Percentiles rank a stretch among this genome's conserved stretches.
phyloP scores from a whole-genome alignment of 1,140 invertebrate genomes.

The Nephotettix cincticeps region DNA sequence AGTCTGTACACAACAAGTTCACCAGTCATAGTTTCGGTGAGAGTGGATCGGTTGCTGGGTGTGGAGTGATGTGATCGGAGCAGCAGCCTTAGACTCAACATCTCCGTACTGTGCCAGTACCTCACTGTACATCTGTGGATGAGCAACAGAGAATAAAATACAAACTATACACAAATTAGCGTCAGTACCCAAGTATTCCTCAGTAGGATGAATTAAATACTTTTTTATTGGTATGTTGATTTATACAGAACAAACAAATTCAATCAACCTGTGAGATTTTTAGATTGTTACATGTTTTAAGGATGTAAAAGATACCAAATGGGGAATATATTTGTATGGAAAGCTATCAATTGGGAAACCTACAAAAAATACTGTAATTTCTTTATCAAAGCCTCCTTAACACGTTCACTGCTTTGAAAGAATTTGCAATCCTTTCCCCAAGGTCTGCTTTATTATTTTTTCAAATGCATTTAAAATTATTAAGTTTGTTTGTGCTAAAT shows the following conservation, averaged over 20 bases:
- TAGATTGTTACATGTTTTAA: background rate
- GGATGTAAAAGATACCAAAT: background rate
- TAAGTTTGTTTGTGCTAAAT: too few relatives aligned
- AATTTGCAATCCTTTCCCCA: too few relatives aligned
- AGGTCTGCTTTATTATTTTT: too few relatives aligned
- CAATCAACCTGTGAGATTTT: background rate
- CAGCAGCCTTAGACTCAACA: constrained; percentile 3
- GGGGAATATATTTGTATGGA: too few relatives aligned
- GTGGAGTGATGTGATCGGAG: constrained; percentile 36
- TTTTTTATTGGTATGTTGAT: background rate
- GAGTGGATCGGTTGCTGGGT: constrained; percentile 36
- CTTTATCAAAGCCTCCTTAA: too few relatives aligned
- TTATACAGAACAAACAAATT: background rate
- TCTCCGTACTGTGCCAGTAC: constrained; percentile 34
- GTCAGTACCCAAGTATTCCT: background rate
- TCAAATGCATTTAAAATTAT: too few relatives aligned
- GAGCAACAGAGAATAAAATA: constrained; percentile 14
- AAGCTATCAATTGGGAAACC: too few relatives aligned
- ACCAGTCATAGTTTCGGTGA: constrained; percentile 40
- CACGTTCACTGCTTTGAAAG: too few relatives aligned
- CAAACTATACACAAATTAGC: background rate
- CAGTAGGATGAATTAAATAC: background rate
- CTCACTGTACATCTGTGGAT: constrained; percentile 41
- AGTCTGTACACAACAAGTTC: constrained; percentile 26
- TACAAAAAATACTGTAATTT: too few relatives aligned